phyloP scores from a whole-genome alignment of 2,797 vertebrate species.

The Smutsia gigantea region DNA sequence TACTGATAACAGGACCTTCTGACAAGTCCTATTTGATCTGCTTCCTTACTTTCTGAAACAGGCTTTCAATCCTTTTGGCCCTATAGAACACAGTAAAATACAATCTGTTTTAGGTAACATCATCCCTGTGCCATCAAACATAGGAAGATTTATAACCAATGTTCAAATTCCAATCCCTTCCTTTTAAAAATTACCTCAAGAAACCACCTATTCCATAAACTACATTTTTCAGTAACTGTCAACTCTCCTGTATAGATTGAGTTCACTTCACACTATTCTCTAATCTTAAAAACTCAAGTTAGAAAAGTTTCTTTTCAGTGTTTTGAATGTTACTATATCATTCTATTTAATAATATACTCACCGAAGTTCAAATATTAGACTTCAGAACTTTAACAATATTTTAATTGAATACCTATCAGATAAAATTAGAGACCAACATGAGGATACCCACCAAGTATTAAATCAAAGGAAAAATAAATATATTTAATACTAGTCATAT shows the following conservation, averaged over 20 bases:
- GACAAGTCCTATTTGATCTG: neutral
- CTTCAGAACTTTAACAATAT: neutral
- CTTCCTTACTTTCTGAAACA: conserved; percentile 4
- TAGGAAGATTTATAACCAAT: neutral
- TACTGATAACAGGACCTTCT: neutral
- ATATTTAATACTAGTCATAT: neutral
- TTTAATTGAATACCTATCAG: neutral
- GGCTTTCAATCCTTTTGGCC: neutral
- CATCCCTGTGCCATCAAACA: neutral
- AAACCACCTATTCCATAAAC: neutral
- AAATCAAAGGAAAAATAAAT: neutral
- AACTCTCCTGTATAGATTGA: neutral
- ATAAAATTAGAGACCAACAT: neutral
- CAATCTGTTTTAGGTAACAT: neutral
- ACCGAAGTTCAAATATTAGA: neutral
- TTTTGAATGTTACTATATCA: neutral
- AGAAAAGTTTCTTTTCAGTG: neutral
- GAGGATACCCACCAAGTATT: neutral
- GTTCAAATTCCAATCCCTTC: neutral
- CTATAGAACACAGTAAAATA: neutral
- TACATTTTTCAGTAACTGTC: neutral
- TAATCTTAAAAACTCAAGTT: neutral
- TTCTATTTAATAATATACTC: neutral
- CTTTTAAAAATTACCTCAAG: conserved; percentile 29
- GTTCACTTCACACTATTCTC: neutral